A percentile compares a stretch with the other conserved stretches of the same genome.
phyloP scores from a whole-genome alignment of 2,113 vertebrate species.

The Leuciscus idus region DNA sequence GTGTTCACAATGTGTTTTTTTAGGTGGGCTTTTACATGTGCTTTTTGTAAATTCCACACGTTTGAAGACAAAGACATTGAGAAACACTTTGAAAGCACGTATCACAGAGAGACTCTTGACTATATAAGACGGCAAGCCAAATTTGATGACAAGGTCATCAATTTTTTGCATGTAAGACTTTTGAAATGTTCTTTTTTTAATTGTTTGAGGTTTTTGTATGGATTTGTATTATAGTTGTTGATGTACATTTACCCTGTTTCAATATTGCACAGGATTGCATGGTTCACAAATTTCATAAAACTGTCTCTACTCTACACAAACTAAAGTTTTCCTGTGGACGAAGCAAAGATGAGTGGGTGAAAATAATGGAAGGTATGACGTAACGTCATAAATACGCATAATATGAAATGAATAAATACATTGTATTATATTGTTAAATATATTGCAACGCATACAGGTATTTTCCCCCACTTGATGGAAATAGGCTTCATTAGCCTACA shows the following conservation, averaged over 20 bases:
- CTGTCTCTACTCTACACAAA: constrained; percentile 77
- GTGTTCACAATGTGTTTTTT: neutral
- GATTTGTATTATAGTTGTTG: neutral
- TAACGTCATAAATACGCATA: neutral
- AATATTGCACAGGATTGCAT: constrained; percentile 80
- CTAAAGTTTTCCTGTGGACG: constrained; percentile 54
- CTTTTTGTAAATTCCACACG: constrained; percentile 87
- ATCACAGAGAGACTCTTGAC: constrained; percentile 84
- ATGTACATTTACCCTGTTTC: constrained; percentile 13
- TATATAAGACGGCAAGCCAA: constrained; percentile 87
- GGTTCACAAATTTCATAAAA: constrained; percentile 89
- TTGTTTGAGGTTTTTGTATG: neutral
- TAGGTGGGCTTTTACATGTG: constrained; percentile 87
- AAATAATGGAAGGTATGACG: constrained; percentile 51
- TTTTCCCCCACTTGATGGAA: neutral
- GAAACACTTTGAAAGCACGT: constrained; percentile 82
- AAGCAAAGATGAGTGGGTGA: constrained; percentile 41
- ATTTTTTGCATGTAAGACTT: constrained; percentile 85
- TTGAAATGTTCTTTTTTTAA: neutral
- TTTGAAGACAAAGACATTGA: constrained; percentile 89
- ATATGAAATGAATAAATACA: neutral
- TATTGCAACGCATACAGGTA: neutral
- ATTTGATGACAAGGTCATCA: constrained; percentile 87
- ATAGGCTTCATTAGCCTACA: neutral
- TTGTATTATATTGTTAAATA: neutral